Conservation (phyloP, 2,113 vertebrate genomes). For the Ceyx melanurus region DNA sequence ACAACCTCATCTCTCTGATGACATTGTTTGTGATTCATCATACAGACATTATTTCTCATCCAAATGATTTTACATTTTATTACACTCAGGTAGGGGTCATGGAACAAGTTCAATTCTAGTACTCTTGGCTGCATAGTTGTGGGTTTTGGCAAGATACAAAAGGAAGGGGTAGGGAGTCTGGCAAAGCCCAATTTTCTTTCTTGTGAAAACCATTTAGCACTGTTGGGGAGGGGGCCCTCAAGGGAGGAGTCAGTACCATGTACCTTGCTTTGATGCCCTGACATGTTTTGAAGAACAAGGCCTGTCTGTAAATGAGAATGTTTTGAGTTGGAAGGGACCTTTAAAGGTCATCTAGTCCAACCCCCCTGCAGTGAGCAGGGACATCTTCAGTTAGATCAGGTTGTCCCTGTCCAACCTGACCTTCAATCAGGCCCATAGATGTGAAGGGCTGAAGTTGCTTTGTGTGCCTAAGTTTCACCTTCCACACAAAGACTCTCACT, state of each 20-base stretch:
- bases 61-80: background rate
- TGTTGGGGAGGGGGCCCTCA: accelerated
- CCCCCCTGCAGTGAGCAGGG: background rate
- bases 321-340: background rate
- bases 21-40: background rate
- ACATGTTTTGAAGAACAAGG: background rate
- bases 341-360: background rate
- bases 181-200: background rate
- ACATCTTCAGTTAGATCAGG: background rate
- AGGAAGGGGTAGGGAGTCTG: background rate
- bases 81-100: background rate
- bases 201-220: background rate
- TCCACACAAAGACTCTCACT: background rate
- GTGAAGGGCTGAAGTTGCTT: background rate
- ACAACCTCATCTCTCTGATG: background rate
- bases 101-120: background rate
- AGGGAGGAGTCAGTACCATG: background rate
- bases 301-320: background rate
- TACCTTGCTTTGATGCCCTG: background rate
- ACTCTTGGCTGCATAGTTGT: background rate
- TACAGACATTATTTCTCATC: background rate
- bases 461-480: background rate
- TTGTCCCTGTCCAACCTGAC: background rate
- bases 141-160: background rate
- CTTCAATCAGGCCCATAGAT: background rate